A percentile compares a stretch with the other conserved stretches of the same genome.
These are phyloP conservation scores for Harpagifer antarcticus DNA, from an alignment of 2,797 vertebrate genomes.

Conservation along the genomic window DNA sequence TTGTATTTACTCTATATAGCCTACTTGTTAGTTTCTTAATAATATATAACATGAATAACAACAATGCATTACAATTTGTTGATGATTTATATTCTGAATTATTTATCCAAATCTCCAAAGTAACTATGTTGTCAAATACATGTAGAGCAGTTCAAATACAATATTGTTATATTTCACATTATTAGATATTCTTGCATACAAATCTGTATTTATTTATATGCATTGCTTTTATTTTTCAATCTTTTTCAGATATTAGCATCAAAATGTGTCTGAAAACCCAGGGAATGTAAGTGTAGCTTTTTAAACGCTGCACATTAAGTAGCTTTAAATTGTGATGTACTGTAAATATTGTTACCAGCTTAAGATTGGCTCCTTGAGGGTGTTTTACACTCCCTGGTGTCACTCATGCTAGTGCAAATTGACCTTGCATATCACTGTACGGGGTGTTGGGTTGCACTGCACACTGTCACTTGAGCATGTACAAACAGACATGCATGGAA, in stretches of 20 bases:
- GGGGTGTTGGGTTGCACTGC: slow-evolving; percentile 64
- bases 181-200: too few species aligned
- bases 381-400: slow-evolving; percentile 51
- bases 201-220: too few species aligned
- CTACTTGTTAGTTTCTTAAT: neutral
- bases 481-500: slow-evolving; percentile 73
- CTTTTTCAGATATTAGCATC: neutral
- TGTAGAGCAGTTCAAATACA: neutral
- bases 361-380: slow-evolving; percentile 36
- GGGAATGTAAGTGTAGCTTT: neutral
- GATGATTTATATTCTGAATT: neutral
- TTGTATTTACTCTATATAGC: neutral
- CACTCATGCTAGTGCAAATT: slow-evolving; percentile 65
- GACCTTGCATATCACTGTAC: slow-evolving; percentile 70
- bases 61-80: neutral
- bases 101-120: neutral
- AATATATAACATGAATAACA: neutral
- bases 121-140: neutral
- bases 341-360: slow-evolving; percentile 24
- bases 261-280: neutral
- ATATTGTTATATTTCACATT: too few species aligned
- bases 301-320: neutral
- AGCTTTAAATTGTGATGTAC: slow-evolving; percentile 15
- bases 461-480: slow-evolving; percentile 68
- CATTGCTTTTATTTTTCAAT: too few species aligned